phyloP scores from a whole-genome alignment of 35 echinoderm and acorn worm species.

The Patiria miniata region DNA sequence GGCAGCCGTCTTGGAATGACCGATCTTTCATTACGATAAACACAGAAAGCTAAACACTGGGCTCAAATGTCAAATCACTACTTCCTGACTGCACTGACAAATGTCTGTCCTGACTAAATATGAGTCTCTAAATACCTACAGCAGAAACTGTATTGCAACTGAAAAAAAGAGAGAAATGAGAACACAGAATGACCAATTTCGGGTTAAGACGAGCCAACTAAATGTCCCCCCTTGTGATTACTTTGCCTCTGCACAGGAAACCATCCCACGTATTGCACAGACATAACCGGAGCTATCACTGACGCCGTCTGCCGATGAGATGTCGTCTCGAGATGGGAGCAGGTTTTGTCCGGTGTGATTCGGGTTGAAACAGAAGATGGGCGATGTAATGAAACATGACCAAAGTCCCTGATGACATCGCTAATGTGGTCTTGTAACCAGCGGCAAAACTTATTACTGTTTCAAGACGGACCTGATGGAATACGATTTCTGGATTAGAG shows the following conservation, averaged over 20 bases:
- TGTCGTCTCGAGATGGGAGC: background rate
- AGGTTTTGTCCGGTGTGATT: background rate
- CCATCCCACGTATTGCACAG: background rate
- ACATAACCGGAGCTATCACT: background rate
- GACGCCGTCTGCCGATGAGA: background rate
- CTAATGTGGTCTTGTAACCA: background rate
- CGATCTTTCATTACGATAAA: too few relatives aligned
- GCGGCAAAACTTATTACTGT: too few relatives aligned
- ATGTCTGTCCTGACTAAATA: too few relatives aligned
- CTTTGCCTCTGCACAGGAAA: background rate
- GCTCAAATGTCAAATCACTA: too few relatives aligned
- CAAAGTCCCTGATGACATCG: background rate
- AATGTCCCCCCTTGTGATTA: conserved; percentile 4
- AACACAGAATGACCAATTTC: conserved; percentile 10
- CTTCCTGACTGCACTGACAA: too few relatives aligned
- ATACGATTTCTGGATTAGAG: too few relatives aligned
- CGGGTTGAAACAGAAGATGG: background rate
- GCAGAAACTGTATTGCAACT: background rate
- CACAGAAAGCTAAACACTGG: too few relatives aligned
- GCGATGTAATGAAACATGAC: conserved; percentile 1
- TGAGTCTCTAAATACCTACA: too few relatives aligned
- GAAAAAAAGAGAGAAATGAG: background rate
- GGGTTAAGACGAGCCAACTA: background rate
- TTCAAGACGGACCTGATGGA: too few relatives aligned
- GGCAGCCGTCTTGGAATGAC: too few relatives aligned